Evolutionary conservation across 2,888 invertebrate genomes (phyloP), one percentile per base, ranked within the genome.

Genomic region (Xestia ashworthii): DNA sequence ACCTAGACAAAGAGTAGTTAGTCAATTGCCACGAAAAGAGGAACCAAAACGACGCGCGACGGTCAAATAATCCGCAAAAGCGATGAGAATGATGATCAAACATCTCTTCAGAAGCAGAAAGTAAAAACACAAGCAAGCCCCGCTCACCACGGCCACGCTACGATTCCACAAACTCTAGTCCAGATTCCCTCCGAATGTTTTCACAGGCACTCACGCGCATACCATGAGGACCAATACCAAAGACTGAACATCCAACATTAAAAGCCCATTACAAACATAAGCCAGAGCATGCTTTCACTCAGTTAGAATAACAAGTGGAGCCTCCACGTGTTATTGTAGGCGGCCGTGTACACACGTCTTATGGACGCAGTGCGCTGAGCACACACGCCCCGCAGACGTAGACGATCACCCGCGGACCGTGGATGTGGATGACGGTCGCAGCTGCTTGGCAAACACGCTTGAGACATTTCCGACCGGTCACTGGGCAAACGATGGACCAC

Each of bases 231-330:
- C 84, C 80, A 71, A 67, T 11, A 80, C 69, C 14, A 65, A 83
- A 60, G 38, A 44, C 65, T 65, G 80, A 69, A 83, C 64, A 71
- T 80, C 65, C 66, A 76, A 83, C 69, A 83, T 86, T 83, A 83
- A 83, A 83, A 86, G 62, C 80, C 71, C 73, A 83, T 83, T 86
- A 83, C 73, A 85, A 81, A 85, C 83, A 82, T 46, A 71, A 73
- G 41, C 71, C 25, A 44, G 53, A n/a, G 58, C 58, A 62, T 66
- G 83, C 84, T 74, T 70, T 78, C 87, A 83, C 83, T 86, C 78
- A 65, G 83, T 72, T 86, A 78, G 66, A 83, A 83, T 66, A 83
- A 83, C 87, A 83, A 72, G 69, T 64, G 75, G 1, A 44, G 85
- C 44, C n/a, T 41, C 74, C 74, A 16, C 66, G 70, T 83, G 87